Percentiles rank a stretch among this genome's conserved stretches.
Conservation (phyloP, 2,888 invertebrate genomes). For the Brachylomia viminalis region DNA sequence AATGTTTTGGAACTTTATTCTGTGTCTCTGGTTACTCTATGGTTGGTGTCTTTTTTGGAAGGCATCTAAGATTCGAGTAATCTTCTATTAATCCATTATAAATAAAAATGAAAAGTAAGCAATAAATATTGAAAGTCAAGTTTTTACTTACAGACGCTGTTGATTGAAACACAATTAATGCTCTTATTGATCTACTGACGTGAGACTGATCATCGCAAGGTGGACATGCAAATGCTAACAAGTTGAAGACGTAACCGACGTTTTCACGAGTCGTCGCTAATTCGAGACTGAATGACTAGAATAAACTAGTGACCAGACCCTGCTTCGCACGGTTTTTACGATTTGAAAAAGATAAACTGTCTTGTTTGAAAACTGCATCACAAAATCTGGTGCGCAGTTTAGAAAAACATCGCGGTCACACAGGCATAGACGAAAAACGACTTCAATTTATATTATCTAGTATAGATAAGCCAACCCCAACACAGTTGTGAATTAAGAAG, state of each 20-base stretch:
- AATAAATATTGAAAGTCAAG: neutral
- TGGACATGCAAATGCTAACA: slow-evolving; percentile 6
- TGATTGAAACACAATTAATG: slow-evolving; percentile 16
- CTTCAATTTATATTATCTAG: no score
- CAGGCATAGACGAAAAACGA: no score
- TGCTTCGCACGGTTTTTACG: neutral
- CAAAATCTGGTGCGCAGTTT: no score
- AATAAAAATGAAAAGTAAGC: neutral
- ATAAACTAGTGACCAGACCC: neutral
- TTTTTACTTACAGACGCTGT: slow-evolving; percentile 21
- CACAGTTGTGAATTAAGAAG: no score
- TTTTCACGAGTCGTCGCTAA: slow-evolving; percentile 36
- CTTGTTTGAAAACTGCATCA: no score
- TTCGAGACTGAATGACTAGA: neutral
- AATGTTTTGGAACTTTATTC: slow-evolving; percentile 2
- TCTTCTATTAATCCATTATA: no score
- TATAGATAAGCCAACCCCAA: no score
- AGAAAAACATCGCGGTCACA: no score
- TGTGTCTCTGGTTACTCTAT: slow-evolving; percentile 8
- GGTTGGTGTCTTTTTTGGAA: neutral
- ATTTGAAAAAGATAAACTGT: neutral
- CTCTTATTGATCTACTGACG: neutral
- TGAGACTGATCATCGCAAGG: slow-evolving; percentile 7
- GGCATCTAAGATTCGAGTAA: neutral
- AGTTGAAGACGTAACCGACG: slow-evolving; percentile 9